Evolutionary conservation across 2,888 invertebrate species (phyloP).

Genomic region (Chaitophorus viminalis): DNA sequence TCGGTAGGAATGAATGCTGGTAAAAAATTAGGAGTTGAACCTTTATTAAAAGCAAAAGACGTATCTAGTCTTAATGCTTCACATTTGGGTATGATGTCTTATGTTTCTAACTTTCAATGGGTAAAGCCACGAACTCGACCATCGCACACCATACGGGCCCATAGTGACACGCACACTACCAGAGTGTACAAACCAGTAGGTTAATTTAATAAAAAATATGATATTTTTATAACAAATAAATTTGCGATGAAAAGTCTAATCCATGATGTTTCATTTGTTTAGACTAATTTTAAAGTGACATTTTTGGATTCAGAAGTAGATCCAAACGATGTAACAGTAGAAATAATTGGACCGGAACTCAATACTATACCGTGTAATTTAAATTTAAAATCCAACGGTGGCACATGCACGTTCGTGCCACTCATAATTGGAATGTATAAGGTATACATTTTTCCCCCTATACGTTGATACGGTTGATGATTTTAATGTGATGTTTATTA

Average conservation of each 20-base stretch:
- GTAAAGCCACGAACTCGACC: slow-evolving; percentile 85
- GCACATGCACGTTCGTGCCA: slow-evolving; percentile 86
- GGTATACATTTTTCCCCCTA: slow-evolving; percentile 67
- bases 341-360: slow-evolving; percentile 82
- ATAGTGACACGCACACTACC: slow-evolving; percentile 84
- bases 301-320: slow-evolving; percentile 78
- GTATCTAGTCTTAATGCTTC: slow-evolving; percentile 95
- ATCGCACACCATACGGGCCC: slow-evolving; percentile 82
- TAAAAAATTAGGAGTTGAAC: slow-evolving; percentile 81
- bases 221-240: background rate
- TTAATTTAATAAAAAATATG: slow-evolving; percentile 62
- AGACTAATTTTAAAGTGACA: slow-evolving; percentile 84
- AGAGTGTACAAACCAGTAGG: slow-evolving; percentile 86
- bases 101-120: slow-evolving; percentile 92
- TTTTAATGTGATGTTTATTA: slow-evolving; percentile 16
- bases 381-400: slow-evolving; percentile 75
- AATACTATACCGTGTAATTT: slow-evolving; percentile 72
- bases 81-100: slow-evolving; percentile 97
- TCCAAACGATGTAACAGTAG: slow-evolving; percentile 78
- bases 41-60: slow-evolving; percentile 90
- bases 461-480: slow-evolving; percentile 30
- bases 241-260: background rate
- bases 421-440: slow-evolving; percentile 94
- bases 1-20: slow-evolving; percentile 73
- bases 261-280: background rate